A percentile compares a stretch with the other conserved stretches of the same genome.
phyloP scores from a whole-genome alignment of 2,797 vertebrate species.

The Poeciliopsis gracilis region DNA sequence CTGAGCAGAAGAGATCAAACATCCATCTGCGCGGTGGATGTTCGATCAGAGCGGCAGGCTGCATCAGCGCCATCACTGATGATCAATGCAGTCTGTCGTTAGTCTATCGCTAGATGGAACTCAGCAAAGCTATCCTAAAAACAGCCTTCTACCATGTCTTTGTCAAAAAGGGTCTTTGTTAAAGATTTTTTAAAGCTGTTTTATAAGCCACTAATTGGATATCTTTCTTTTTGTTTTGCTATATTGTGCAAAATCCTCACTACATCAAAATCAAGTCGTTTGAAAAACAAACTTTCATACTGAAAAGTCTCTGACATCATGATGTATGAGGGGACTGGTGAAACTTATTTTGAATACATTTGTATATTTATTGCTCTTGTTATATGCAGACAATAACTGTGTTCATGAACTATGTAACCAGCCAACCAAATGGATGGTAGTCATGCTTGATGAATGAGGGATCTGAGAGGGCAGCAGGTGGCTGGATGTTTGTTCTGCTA shows the following conservation, averaged over 20 bases:
- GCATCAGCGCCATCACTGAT: constrained; percentile 27
- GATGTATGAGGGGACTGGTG: not conserved
- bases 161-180: not conserved
- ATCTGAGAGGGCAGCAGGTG: too few relatives aligned
- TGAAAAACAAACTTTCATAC: not conserved
- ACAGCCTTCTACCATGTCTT: not conserved
- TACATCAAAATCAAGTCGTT: not conserved
- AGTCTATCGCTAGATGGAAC: not conserved
- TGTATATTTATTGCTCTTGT: not conserved
- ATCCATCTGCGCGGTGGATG: constrained; percentile 20
- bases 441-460: too few relatives aligned
- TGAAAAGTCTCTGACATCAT: not conserved
- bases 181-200: not conserved
- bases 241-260: not conserved
- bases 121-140: not conserved
- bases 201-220: not conserved
- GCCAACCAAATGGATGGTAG: too few relatives aligned
- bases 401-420: too few relatives aligned
- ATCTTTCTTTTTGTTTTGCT: not conserved
- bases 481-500: not conserved
- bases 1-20: constrained; percentile 52
- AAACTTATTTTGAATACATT: not conserved
- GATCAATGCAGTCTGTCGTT: constrained; percentile 15
- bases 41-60: constrained; percentile 24
- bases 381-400: not conserved